phyloP scores from a whole-genome alignment of 2,797 vertebrate genomes.

The Bradypodion pumilum region DNA sequence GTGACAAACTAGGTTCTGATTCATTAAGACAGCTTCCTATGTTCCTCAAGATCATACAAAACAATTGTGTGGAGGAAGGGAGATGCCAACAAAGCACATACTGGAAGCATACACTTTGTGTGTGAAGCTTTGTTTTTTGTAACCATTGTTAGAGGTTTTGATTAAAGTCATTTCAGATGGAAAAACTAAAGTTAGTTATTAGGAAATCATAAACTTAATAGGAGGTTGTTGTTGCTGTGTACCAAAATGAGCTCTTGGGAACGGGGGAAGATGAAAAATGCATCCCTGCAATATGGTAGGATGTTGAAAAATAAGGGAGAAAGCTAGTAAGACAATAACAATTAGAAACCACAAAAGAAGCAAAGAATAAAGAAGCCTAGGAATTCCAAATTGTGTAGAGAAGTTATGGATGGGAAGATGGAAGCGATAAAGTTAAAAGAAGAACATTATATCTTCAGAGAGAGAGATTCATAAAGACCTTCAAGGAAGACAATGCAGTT shows the following conservation, averaged over 20 bases:
- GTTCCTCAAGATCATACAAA: background rate
- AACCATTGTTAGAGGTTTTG: background rate
- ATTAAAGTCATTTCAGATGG: background rate
- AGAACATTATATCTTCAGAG: background rate
- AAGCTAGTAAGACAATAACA: background rate
- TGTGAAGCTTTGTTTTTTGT: background rate
- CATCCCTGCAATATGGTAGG: background rate
- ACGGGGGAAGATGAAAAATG: background rate
- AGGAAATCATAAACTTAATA: background rate
- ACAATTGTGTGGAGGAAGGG: background rate
- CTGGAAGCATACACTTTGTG: background rate
- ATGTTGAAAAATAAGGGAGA: background rate
- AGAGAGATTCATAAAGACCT: background rate
- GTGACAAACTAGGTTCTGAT: background rate
- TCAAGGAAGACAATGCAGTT: background rate
- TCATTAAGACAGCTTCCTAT: background rate
- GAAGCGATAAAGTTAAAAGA: background rate
- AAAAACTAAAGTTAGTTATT: background rate
- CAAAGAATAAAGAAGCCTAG: background rate
- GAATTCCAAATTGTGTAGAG: background rate
- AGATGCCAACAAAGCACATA: background rate
- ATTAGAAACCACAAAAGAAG: no score
- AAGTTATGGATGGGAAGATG: background rate
- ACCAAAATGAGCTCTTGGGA: background rate
- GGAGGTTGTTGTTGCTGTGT: background rate